Percentiles rank a stretch among this genome's conserved stretches.
These are phyloP conservation scores for Alosa alosa DNA, from an alignment of 2,113 vertebrate species.

Conservation along the genomic window DNA sequence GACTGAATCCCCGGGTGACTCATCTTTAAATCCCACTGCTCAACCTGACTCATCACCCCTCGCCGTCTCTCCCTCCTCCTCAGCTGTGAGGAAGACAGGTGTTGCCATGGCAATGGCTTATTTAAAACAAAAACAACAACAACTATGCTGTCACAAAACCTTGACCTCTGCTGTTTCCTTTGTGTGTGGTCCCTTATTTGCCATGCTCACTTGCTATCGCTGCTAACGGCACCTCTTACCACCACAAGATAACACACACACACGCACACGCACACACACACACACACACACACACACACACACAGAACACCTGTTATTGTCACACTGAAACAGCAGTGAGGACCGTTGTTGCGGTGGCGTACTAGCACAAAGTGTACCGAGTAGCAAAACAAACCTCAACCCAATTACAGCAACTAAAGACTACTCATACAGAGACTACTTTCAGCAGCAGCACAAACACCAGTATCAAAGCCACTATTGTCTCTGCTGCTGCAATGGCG, in stretches of 20 bases:
- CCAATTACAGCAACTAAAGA: neutral
- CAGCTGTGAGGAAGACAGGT: constrained; percentile 7
- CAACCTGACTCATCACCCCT: constrained; percentile 14
- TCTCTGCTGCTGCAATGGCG: neutral
- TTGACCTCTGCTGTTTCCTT: neutral
- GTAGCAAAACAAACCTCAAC: neutral
- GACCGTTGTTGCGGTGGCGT: neutral
- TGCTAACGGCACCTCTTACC: neutral
- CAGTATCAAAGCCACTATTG: neutral
- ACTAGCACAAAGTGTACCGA: neutral
- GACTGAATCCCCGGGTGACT: neutral
- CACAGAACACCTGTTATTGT: neutral
- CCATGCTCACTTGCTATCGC: neutral
- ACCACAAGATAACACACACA: constrained; percentile 31
- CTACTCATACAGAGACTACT: neutral
- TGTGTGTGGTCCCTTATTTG: neutral
- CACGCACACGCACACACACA: neutral
- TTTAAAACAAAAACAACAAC: constrained; percentile 50
- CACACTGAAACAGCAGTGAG: neutral
- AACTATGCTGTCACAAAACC: neutral
- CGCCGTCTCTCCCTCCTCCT: constrained; percentile 12
- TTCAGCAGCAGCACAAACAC: neutral
- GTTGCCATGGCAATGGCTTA: constrained; percentile 43
- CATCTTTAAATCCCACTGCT: constrained; percentile 8
- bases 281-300: constrained; percentile 38